phyloP scores from a whole-genome alignment of 92 coral and sea anemone genomes.

The Paragorgia papillata region DNA sequence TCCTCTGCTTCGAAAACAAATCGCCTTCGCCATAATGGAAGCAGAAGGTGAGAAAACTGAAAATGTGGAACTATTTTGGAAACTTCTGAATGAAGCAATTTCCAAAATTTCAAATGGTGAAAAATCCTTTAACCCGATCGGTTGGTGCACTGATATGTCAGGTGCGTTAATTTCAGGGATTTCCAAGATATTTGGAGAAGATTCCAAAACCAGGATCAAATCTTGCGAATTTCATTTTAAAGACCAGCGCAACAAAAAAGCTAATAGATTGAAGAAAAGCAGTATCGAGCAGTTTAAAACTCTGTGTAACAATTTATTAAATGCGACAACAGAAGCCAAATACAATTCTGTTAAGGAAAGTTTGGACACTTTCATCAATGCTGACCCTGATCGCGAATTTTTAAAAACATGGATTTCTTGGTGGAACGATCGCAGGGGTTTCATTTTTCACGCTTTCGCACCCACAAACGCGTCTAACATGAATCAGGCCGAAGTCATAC shows the following conservation, averaged over 20 bases:
- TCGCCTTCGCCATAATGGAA: too few relatives aligned
- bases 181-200: too few relatives aligned
- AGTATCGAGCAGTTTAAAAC: conserved; percentile 47
- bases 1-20: too few relatives aligned
- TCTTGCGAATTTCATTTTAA: conserved; percentile 71
- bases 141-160: too few relatives aligned
- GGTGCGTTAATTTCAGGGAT: too few relatives aligned
- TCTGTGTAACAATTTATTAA: conserved; percentile 57
- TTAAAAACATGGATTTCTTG: conserved; percentile 51
- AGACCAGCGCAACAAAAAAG: conserved; percentile 58
- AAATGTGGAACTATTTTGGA: too few relatives aligned
- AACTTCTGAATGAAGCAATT: too few relatives aligned
- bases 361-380: conserved; percentile 50
- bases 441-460: conserved; percentile 65
- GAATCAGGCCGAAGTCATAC: conserved; percentile 66
- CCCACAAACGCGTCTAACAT: conserved; percentile 46
- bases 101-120: too few relatives aligned
- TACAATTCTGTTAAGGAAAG: conserved; percentile 49
- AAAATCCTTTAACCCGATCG: too few relatives aligned
- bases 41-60: too few relatives aligned
- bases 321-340: conserved; percentile 36
- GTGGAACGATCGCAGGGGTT: conserved; percentile 66
- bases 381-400: conserved; percentile 39
- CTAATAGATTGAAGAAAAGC: conserved; percentile 35
- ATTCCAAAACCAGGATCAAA: conserved; percentile 16